A percentile compares a stretch with the other conserved stretches of the same genome.
These are phyloP conservation scores for Taxidea taxus DNA, from an alignment of 2,113 vertebrate genomes.

Conservation along the genomic window DNA sequence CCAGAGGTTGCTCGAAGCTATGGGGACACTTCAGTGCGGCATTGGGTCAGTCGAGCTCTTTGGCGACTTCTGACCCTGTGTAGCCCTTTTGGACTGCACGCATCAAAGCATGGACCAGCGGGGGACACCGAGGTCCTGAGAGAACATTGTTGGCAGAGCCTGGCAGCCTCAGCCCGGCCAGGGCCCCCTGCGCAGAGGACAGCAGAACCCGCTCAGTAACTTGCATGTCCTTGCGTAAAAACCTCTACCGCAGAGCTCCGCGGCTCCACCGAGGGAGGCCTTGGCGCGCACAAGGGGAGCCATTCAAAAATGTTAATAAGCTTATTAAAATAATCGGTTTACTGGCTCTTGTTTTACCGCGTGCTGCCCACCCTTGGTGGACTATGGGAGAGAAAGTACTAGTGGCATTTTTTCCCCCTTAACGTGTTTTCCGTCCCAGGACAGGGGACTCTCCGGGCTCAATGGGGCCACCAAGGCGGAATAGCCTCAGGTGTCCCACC, in stretches of 20 bases:
- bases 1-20: background rate
- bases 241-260: background rate
- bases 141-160: background rate
- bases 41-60: background rate
- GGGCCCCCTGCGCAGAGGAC: background rate
- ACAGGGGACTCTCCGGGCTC: background rate
- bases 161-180: background rate
- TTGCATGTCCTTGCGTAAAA: background rate
- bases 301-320: slow-evolving; percentile 72
- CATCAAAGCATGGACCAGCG: background rate
- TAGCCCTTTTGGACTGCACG: rapidly evolving
- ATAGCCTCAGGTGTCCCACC: background rate
- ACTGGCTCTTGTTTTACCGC: slow-evolving; percentile 40
- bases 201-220: rapidly evolving
- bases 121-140: background rate
- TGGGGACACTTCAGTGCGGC: background rate
- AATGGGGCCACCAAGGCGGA: background rate
- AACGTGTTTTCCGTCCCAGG: background rate
- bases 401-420: background rate
- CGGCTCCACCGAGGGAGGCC: background rate
- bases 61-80: background rate
- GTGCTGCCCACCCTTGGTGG: slow-evolving; percentile 28
- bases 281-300: slow-evolving; percentile 30
- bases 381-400: background rate
- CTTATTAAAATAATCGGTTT: slow-evolving; percentile 66